Base-by-base conservation (phyloP, 2,797 vertebrate species). In the Myotis myotis region DNA sequence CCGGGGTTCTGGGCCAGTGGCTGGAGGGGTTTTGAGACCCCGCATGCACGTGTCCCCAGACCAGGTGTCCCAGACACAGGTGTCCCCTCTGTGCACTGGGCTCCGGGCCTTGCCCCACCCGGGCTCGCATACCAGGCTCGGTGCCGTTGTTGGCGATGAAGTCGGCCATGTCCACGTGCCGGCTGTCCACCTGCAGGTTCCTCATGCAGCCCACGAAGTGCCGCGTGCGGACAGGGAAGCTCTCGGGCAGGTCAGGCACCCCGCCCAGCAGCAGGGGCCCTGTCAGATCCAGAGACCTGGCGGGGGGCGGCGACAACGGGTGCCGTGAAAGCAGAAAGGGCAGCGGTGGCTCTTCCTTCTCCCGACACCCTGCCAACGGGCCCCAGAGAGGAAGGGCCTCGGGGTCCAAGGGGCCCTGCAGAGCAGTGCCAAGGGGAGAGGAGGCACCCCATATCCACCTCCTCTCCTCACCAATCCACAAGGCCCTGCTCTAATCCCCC, bases 141-240 rank as follows among this genome's bases (percentile, higher is more conserved):
- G 99, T 99, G 98, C 99, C 99, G 0, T 99, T 99, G 98, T 99
- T 99, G 80, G 99, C 99, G 30, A 99, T 99, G 98, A 99, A 99
- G 96, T 99, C 97, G 0, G 99, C 99, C 99, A 99, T 99, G 98
- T 99, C 99, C 6, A 99, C 93, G 0, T 98, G 98, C 87, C 97
- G 99, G 98, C 99, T 99, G 97, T 99, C 99, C 3, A 99, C 98
- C 8, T 98, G 98, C 94, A 99, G 98, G 98, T 99, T 98, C 97
- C 98, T 98, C 98, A 99, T 99, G 98, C 99, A 99, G 96, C 99
- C 99, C 95, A 99, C 98, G 0, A 99, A 99, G 97, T 99, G 99
- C 16, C 98, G 98, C 97, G 98, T 99, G 72, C 96, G 98, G 41
- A 99, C 98, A 0, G 99, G 99, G 95, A 99, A 99, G 96, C 98